Conservation (phyloP, 2,113 vertebrate species). For the Quiscalus mexicanus region DNA sequence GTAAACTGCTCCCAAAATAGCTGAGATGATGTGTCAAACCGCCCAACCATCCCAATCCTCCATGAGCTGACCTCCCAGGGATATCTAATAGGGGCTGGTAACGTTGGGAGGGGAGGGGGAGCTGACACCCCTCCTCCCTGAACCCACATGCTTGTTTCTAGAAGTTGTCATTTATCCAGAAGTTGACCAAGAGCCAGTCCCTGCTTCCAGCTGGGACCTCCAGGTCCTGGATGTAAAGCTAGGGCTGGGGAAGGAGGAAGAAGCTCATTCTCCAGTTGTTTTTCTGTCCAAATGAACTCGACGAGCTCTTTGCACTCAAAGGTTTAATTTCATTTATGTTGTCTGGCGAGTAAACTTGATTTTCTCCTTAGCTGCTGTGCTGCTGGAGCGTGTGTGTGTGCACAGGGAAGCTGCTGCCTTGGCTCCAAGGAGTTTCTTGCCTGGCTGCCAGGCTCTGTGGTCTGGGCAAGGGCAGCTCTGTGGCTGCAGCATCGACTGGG, state of each 20-base stretch:
- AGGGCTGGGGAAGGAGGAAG: not conserved
- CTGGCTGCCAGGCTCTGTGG: slow-evolving; percentile 37
- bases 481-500: not conserved
- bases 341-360: not conserved
- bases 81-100: slow-evolving; percentile 43
- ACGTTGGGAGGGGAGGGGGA: not conserved
- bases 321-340: not conserved
- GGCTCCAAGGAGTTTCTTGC: not conserved
- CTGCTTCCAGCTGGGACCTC: slow-evolving; percentile 5
- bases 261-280: not conserved
- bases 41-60: slow-evolving; percentile 56
- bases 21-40: slow-evolving; percentile 66
- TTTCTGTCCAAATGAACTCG: not conserved
- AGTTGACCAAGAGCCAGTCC: not conserved
- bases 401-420: not conserved
- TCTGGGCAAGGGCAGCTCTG: slow-evolving; percentile 44
- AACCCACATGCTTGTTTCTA: not conserved
- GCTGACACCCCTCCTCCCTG: not conserved
- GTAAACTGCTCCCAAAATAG: slow-evolving; percentile 73
- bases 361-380: not conserved
- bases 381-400: not conserved
- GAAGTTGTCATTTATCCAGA: not conserved
- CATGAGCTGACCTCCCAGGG: slow-evolving; percentile 28
- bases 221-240: not conserved
- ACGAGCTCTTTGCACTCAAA: not conserved